Base-by-base conservation (phyloP, 2,797 vertebrate genomes). In the Sylvilagus floridanus region DNA sequence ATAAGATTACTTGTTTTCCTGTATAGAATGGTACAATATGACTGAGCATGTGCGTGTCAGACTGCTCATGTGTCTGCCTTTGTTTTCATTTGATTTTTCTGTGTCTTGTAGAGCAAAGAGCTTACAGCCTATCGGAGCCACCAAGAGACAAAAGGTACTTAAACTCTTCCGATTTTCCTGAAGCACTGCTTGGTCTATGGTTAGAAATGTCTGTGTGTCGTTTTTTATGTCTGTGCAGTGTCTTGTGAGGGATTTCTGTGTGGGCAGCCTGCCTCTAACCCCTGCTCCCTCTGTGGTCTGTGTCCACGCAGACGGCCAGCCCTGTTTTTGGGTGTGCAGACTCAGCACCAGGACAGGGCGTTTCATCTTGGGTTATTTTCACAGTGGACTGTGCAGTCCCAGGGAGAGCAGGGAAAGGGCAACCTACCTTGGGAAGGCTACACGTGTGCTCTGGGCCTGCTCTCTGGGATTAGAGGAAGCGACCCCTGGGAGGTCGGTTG, bases 71-170 rank as follows among this genome's bases (percentile, higher is more conserved):
- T 73, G 62, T 68, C 57, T 37, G 0, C 17, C 52, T 95, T 89
- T 69, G 57, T 85, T 92, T 79, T 91, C 1, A 35, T 28, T 96
- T 96, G 81, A 22, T 85, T 86, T 13, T 96, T 95, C 63, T 98
- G 22, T 98, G 90, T 98, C 94, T 99, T 98, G 81, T 98, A 99
- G 99, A 99, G 96, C 98, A 99, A 97, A 98, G 97, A 96, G 97
- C 98, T 0, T 99, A 96, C 98, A 99, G 98, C 93, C 98, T 99
- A 96, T 98, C 98, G 0, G 99, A 99, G 95, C 98, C 98, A 8
- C 90, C 98, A 65, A 98, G 97, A 96, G 99, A 99, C 95, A 99
- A 99, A 98, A 99, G 99, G 99, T 99, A 99, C 0, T 50, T 82
- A 62, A 42, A 32, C 9, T 37, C 9, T 90, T 92, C 13, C 52